phyloP scores from a whole-genome alignment of 2,113 vertebrate species.

The Girardinichthys multiradiatus region DNA sequence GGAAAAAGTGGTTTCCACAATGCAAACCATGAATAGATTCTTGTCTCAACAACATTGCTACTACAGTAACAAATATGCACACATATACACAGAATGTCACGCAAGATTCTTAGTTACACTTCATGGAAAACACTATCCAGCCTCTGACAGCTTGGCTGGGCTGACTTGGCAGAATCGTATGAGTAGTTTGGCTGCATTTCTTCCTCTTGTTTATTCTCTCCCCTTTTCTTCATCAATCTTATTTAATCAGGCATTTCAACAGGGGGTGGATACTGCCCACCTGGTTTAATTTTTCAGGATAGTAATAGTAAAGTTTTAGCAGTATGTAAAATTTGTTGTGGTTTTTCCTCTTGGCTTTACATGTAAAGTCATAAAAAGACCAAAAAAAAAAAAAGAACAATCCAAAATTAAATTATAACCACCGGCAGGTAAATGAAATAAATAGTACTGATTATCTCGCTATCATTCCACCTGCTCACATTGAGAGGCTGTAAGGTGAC shows the following conservation, averaged over 20 bases:
- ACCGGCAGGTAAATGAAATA: neutral
- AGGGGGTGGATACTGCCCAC: constrained; percentile 36
- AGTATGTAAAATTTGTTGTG: neutral
- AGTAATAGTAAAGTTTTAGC: constrained; percentile 5
- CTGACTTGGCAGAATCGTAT: constrained; percentile 58
- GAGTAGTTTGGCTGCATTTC: constrained; percentile 48
- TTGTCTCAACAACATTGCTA: neutral
- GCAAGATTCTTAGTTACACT: constrained; percentile 32
- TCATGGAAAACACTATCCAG: constrained; percentile 48
- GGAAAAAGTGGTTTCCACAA: neutral
- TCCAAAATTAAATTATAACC: neutral
- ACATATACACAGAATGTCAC: neutral
- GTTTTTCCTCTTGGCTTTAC: constrained; percentile 1
- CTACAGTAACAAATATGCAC: constrained; percentile 1
- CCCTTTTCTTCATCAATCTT: constrained; percentile 54
- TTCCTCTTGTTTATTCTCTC: constrained; percentile 36
- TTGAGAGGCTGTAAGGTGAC: too few relatives aligned
- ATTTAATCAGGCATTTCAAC: constrained; percentile 57
- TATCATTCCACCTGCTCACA: neutral
- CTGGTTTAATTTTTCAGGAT: constrained; percentile 25
- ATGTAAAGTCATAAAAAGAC: neutral
- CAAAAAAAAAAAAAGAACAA: neutral
- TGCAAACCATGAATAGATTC: neutral
- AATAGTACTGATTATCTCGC: neutral
- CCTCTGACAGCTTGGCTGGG: constrained; percentile 61